Evolutionary conservation across 2,888 invertebrate species (phyloP).

Genomic region (Mesodorylaimus sp.): DNA sequence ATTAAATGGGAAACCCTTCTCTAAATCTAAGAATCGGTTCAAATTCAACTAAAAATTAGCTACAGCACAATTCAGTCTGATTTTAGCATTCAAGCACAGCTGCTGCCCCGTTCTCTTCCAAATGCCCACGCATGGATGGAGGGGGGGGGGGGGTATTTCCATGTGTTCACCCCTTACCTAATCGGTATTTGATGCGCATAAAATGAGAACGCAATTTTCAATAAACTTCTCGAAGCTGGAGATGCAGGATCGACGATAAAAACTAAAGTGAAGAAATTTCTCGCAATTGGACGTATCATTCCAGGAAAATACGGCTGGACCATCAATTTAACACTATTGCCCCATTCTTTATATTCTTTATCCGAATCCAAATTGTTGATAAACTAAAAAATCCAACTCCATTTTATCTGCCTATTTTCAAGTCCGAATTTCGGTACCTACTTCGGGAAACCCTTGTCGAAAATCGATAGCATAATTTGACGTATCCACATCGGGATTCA

Average conservation of each 20-base stretch:
- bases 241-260: constrained; percentile 67
- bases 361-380: constrained; percentile 85
- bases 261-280: constrained; percentile 46
- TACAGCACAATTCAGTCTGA: no score
- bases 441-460: constrained; percentile 61
- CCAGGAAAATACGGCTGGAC: constrained; percentile 92
- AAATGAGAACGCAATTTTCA: constrained; percentile 74
- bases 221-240: constrained; percentile 46
- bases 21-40: no score
- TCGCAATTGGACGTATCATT: constrained; percentile 54
- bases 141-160: no score
- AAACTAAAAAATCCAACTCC: constrained; percentile 43
- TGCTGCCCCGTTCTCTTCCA: no score
- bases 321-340: constrained; percentile 65
- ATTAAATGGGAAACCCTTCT: no score
- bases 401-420: no score
- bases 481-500: constrained; percentile 34
- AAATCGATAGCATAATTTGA: constrained; percentile 72
- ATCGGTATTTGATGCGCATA: constrained; percentile 69
- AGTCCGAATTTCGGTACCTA: constrained; percentile 17
- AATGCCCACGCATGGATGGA: no score
- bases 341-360: constrained; percentile 69
- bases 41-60: no score
- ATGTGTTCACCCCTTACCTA: no score
- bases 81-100: no score